Evolutionary conservation across 2,113 vertebrate species (phyloP).

Genomic region (Tylochromis polylepis): DNA sequence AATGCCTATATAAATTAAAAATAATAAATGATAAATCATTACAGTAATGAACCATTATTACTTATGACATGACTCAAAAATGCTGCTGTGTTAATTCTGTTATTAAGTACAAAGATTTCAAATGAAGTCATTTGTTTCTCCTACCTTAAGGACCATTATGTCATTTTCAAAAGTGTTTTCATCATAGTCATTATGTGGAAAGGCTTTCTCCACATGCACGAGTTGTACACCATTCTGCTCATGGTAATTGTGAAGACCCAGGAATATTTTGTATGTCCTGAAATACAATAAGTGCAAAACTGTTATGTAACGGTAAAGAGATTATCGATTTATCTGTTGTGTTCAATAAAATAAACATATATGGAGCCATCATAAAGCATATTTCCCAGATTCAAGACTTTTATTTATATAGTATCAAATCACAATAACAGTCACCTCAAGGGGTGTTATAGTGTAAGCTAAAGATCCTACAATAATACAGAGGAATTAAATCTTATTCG

Average conservation of each 20-base stretch:
- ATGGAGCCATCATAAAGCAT: background rate
- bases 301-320: too few species aligned
- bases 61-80: background rate
- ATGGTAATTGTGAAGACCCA: slow-evolving; percentile 15
- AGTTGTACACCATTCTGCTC: fast-evolving
- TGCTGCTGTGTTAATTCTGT: background rate
- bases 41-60: background rate
- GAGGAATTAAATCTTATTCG: background rate
- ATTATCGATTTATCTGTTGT: background rate
- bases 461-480: too few species aligned
- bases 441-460: too few species aligned
- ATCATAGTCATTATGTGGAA: background rate
- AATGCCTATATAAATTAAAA: background rate
- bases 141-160: slow-evolving; percentile 68
- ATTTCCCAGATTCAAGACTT: background rate
- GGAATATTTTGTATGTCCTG: background rate
- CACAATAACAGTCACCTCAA: too few species aligned
- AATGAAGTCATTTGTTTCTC: fast-evolving
- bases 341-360: background rate
- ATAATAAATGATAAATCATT: background rate
- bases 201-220: fast-evolving
- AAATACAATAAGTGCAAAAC: background rate
- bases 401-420: background rate
- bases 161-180: background rate
- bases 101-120: background rate